Evolutionary conservation across 2,113 vertebrate species (phyloP), one percentile per base, ranked within the genome.

Genomic region (Sarotherodon lohbergeri): DNA sequence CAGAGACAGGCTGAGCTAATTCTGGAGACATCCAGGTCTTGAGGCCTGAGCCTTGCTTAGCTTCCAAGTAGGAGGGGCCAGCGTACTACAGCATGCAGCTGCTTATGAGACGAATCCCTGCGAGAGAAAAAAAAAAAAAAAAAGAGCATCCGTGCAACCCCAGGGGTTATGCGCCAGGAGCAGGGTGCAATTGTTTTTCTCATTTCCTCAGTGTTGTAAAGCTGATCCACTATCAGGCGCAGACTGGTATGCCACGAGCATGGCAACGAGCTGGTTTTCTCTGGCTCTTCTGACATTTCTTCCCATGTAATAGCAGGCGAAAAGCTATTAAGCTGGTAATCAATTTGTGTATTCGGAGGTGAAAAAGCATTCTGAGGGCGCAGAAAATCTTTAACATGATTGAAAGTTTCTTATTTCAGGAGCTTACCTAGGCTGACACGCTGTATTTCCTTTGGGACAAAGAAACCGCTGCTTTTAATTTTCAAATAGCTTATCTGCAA

Each of bases 271-370:
- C 79, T 46, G 5, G 86, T 91, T 89, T 95, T 94, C 91, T 93
- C 91, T 84, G 79, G 90, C 89, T 89, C 92, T 91, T 95, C 92
- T 93, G 94, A 95, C 94, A 94, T 94, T 95, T 94, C 84, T 86
- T 90, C 81, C 90, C 55, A 90, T 90, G 91, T 90, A 95, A 93
- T 93, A 91, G 93, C 88, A 89, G 89, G 91, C 90, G 90, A 92
- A 94, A 94, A 94, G 85, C 94, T 91, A 95, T 96, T 93, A 95
- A 90, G 90, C 86, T n/a, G 13, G 91, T 94, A 94, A 95, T 95
- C 94, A 96, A 93, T 93, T 94, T 92, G 93, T 91, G 89, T 83
- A 90, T 95, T 93, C 88, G 27, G 61, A 81, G 92, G 89, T 88
- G 88, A 80, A 88, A 92, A 90, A 80, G 66, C 88, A 87, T 84